These are phyloP conservation scores for Ciconia stormi DNA, from an alignment of 2,113 vertebrate species.

Conservation along the genomic window DNA sequence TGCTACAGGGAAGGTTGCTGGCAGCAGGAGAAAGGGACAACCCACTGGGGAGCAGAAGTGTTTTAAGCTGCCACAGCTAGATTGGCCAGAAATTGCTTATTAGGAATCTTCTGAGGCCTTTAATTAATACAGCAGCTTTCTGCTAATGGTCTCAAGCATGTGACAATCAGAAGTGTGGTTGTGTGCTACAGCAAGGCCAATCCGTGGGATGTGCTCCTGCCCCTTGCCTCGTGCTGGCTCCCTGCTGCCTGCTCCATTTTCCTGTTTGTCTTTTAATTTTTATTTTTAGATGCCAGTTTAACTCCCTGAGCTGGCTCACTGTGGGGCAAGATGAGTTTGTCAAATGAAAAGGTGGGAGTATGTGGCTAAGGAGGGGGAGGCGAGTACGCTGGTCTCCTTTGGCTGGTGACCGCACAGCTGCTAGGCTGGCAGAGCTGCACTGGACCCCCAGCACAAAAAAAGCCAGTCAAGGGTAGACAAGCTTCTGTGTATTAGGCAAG, in stretches of 20 bases:
- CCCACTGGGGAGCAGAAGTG: neutral
- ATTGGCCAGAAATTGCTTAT: conserved; percentile 36
- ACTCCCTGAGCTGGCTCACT: neutral
- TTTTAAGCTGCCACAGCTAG: conserved; percentile 1
- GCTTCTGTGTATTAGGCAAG: neutral
- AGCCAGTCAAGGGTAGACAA: neutral
- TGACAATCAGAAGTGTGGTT: neutral
- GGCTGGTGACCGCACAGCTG: neutral
- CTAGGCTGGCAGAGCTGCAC: neutral
- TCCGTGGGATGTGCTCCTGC: neutral
- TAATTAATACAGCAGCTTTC: conserved; percentile 40
- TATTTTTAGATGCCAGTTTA: neutral
- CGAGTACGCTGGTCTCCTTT: neutral
- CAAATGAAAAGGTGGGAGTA: neutral
- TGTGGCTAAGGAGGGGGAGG: neutral
- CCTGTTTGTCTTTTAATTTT: neutral
- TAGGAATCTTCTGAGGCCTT: conserved; percentile 35
- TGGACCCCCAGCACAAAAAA: neutral
- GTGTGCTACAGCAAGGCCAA: neutral
- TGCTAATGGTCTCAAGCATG: neutral
- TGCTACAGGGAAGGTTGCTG: neutral
- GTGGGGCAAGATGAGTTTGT: neutral
- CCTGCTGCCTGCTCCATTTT: neutral
- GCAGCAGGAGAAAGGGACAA: neutral
- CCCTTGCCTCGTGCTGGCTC: neutral